Conservation (phyloP, 1,140 invertebrate species). For the Solen grandis region DNA sequence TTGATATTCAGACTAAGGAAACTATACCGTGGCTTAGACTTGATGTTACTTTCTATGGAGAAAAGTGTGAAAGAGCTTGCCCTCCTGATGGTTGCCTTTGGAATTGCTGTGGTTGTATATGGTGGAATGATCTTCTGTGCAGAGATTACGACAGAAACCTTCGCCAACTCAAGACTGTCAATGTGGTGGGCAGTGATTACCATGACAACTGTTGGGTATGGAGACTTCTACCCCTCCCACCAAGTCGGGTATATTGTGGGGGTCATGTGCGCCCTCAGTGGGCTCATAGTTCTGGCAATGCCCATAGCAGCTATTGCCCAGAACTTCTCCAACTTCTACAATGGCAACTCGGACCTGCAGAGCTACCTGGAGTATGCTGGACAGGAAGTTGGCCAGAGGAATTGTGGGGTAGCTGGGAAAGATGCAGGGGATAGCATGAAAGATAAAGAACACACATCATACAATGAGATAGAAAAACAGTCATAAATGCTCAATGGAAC, state of each 20-base stretch:
- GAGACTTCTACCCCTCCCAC: conserved; percentile 88
- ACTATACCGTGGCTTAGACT: neutral
- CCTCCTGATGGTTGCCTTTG: neutral
- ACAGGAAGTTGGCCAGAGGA: too few species aligned
- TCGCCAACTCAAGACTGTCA: conserved; percentile 93
- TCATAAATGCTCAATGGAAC: too few species aligned
- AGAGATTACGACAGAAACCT: conserved; percentile 52
- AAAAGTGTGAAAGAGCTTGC: conserved; percentile 7
- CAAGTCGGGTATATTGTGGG: conserved; percentile 84
- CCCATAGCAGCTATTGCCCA: conserved; percentile 95
- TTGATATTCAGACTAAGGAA: conserved; percentile 1
- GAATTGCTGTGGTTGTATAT: conserved; percentile 6
- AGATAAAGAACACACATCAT: too few species aligned
- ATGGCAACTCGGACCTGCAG: conserved; percentile 22
- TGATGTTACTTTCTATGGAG: conserved; percentile 1
- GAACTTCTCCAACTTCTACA: conserved; percentile 85
- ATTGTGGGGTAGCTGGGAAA: too few species aligned
- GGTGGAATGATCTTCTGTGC: conserved; percentile 84
- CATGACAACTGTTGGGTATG: conserved; percentile 99
- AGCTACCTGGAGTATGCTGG: too few species aligned
- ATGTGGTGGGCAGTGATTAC: conserved; percentile 95
- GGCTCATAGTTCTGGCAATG: conserved; percentile 92
- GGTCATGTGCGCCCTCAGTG: conserved; percentile 90
- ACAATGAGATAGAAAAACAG: too few species aligned
- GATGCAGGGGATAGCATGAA: too few species aligned